Percentiles rank a stretch among this genome's conserved stretches.
Conservation (phyloP, 2,797 vertebrate genomes). For the Sebastes taczanowskii region DNA sequence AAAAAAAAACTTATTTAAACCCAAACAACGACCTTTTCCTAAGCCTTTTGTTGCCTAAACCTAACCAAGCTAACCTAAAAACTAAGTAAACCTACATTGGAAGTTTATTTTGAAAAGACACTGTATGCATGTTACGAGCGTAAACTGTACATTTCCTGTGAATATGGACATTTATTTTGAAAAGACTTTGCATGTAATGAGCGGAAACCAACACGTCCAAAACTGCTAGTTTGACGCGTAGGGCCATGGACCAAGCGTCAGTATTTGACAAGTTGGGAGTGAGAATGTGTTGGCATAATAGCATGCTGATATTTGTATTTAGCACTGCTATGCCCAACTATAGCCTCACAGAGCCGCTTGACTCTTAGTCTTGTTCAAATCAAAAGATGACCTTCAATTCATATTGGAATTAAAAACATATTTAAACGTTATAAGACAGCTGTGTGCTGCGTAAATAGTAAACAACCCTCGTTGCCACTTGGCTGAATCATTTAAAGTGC, state of each 20-base stretch:
- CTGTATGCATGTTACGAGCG: fast-evolving
- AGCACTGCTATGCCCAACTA: not conserved
- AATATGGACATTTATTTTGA: not conserved
- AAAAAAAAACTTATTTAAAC: fast-evolving
- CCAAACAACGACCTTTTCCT: not conserved
- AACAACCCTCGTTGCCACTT: conserved; percentile 2
- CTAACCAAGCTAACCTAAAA: not conserved
- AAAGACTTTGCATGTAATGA: not conserved
- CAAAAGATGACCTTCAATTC: conserved; percentile 15
- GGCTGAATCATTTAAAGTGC: conserved; percentile 17
- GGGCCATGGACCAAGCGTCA: not conserved
- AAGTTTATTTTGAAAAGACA: not conserved
- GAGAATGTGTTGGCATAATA: not conserved
- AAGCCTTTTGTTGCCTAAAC: too few relatives aligned
- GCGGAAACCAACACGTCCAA: not conserved
- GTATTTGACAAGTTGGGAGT: not conserved
- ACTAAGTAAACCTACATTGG: not conserved
- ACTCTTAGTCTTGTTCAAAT: not conserved
- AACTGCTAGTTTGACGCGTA: not conserved
- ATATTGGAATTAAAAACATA: not conserved
- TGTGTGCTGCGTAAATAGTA: conserved; percentile 3
- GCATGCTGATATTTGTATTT: not conserved
- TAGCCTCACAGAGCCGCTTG: not conserved
- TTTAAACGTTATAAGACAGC: not conserved
- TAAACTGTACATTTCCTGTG: too few relatives aligned